Evolutionary conservation across 2,797 vertebrate species (phyloP).

Genomic region (Strix occidentalis): DNA sequence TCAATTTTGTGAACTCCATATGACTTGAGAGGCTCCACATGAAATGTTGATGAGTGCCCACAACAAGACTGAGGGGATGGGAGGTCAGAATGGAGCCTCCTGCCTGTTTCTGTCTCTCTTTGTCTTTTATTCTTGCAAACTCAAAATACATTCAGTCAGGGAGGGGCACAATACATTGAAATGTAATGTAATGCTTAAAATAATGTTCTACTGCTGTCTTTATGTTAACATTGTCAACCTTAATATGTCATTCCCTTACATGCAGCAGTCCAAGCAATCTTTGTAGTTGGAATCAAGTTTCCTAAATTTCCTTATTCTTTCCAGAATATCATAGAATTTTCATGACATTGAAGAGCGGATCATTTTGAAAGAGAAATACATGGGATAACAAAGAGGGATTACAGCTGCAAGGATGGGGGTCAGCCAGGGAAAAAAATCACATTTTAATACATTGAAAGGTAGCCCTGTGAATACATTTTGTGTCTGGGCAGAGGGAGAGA

Average conservation of each 20-base stretch:
- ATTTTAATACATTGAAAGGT: background rate
- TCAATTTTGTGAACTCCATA: constrained; percentile 61
- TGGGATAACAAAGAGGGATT: background rate
- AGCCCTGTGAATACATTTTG: background rate
- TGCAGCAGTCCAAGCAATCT: background rate
- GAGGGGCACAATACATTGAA: background rate
- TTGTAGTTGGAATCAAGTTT: background rate
- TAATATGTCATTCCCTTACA: background rate
- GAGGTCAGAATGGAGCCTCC: constrained; percentile 7
- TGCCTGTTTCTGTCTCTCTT: background rate
- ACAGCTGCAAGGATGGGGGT: accelerated
- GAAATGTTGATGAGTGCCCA: constrained; percentile 57
- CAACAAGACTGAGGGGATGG: constrained; percentile 34
- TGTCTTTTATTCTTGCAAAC: background rate
- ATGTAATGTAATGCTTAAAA: constrained; percentile 38
- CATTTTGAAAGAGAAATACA: background rate
- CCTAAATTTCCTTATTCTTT: background rate
- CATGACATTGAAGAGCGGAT: background rate
- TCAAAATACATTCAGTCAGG: background rate
- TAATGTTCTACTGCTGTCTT: background rate
- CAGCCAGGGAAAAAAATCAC: background rate
- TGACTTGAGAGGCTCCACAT: constrained; percentile 47
- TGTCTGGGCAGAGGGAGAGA: background rate
- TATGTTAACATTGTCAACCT: constrained; percentile 6
- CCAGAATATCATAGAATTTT: background rate